phyloP scores from a whole-genome alignment of 1,140 invertebrate species.

The Charaxes varanes region DNA sequence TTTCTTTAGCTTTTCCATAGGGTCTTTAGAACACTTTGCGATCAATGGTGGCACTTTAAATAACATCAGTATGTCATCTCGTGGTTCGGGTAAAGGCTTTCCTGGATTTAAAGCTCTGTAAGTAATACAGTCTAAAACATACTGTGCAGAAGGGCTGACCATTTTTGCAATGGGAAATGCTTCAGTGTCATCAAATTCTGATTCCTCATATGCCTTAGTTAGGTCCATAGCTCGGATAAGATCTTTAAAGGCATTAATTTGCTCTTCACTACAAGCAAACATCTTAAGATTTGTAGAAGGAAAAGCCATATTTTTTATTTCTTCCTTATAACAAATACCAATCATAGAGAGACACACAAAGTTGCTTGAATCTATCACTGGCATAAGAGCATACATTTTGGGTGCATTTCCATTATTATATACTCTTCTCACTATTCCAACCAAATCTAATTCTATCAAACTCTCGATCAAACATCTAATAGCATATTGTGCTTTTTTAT shows the following conservation, averaged over 20 bases:
- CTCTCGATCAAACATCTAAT: conserved; percentile 53
- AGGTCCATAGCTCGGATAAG: conserved; percentile 68
- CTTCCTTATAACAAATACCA: conserved; percentile 59
- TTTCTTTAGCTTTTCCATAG: conserved; percentile 52
- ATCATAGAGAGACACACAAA: conserved; percentile 59
- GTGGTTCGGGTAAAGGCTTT: conserved; percentile 53
- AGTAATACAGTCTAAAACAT: conserved; percentile 65
- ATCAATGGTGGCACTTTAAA: conserved; percentile 55
- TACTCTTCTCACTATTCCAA: conserved; percentile 59
- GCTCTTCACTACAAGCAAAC: conserved; percentile 43
- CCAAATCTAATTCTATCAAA: conserved; percentile 50
- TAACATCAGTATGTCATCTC: conserved; percentile 63
- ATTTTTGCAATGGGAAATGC: conserved; percentile 61
- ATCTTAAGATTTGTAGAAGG: conserved; percentile 57
- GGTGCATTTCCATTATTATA: conserved; percentile 59
- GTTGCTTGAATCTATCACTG: conserved; percentile 54
- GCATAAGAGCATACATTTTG: conserved; percentile 64
- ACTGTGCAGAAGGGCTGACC: conserved; percentile 60
- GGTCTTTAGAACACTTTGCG: conserved; percentile 45
- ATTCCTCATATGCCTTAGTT: conserved; percentile 57
- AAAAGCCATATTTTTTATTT: conserved; percentile 66
- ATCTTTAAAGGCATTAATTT: conserved; percentile 62
- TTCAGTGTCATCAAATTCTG: conserved; percentile 56
- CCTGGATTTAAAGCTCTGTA: conserved; percentile 61
- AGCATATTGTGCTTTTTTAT: conserved; percentile 58